Conservation (phyloP, 1,140 invertebrate genomes). For the Neomicropteryx cornuta region DNA sequence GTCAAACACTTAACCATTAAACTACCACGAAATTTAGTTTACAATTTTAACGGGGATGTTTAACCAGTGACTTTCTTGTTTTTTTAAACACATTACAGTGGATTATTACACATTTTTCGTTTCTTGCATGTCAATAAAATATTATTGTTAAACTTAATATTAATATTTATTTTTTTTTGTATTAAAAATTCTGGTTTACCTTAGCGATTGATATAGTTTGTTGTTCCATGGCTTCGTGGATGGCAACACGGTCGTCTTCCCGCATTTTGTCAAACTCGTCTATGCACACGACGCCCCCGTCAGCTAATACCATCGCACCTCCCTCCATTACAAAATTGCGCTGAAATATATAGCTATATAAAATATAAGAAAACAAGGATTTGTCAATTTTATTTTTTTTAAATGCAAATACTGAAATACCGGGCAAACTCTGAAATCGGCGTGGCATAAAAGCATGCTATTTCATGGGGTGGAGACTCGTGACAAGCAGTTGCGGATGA, state of each 20-base stretch:
- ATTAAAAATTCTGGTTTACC: constrained; percentile 33
- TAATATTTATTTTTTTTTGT: constrained; percentile 3
- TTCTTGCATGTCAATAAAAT: too few relatives aligned
- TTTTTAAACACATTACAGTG: too few relatives aligned
- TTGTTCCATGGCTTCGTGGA: constrained; percentile 99
- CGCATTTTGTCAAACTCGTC: constrained; percentile 99
- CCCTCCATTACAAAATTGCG: constrained; percentile 99
- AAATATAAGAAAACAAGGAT: constrained; percentile 7
- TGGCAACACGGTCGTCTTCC: constrained; percentile 97
- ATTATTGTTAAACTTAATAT: constrained; percentile 3
- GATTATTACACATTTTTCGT: too few relatives aligned
- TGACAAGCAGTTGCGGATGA: too few relatives aligned
- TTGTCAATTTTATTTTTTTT: constrained; percentile 1
- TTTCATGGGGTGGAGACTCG: too few relatives aligned
- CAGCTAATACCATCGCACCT: constrained; percentile 98
- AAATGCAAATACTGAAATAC: constrained; percentile 7
- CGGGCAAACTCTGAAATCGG: not conserved
- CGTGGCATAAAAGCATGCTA: too few relatives aligned
- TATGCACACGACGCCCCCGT: constrained; percentile 98
- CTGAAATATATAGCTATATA: constrained; percentile 39
- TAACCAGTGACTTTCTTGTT: too few relatives aligned
- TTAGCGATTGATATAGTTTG: constrained; percentile 99
- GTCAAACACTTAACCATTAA: too few relatives aligned
- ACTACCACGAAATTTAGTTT: too few relatives aligned
- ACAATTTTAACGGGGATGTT: too few relatives aligned